These are phyloP conservation scores for Eristalis tenax DNA, from an alignment of 2,888 invertebrate genomes.

Conservation along the genomic window DNA sequence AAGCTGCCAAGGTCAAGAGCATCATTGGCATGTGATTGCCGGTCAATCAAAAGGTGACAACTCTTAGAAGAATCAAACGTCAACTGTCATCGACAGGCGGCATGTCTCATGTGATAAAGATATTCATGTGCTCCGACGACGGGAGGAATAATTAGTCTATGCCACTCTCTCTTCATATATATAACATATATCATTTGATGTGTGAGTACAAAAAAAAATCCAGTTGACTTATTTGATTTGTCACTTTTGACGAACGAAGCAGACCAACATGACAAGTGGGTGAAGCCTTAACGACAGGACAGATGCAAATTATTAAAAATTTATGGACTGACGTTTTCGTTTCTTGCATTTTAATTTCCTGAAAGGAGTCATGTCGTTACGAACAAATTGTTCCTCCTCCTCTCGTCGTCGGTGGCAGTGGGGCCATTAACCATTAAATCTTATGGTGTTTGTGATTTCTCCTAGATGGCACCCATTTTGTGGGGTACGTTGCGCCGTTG, in stretches of 20 bases:
- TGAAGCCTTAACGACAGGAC: constrained; percentile 54
- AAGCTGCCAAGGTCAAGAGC: constrained; percentile 9
- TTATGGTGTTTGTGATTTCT: constrained; percentile 54
- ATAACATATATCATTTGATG: background rate
- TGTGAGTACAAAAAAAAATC: background rate
- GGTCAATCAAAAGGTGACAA: constrained; percentile 5
- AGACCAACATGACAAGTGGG: constrained; percentile 51
- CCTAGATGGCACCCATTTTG: constrained; percentile 17
- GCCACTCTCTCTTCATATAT: background rate
- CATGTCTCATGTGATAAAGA: background rate
- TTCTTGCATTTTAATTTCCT: constrained; percentile 60
- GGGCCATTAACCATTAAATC: constrained; percentile 59
- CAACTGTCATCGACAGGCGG: background rate
- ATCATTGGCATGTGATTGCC: background rate
- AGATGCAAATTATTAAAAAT: constrained; percentile 65
- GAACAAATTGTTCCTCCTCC: constrained; percentile 20
- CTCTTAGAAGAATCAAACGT: background rate
- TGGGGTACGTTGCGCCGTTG: background rate
- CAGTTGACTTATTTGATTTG: background rate
- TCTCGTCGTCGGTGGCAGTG: constrained; percentile 22
- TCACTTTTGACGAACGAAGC: constrained; percentile 16
- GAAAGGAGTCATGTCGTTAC: constrained; percentile 50
- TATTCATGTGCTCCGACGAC: background rate
- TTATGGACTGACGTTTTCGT: constrained; percentile 65
- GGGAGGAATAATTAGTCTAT: background rate